Evolutionary conservation across 2,888 invertebrate genomes (phyloP), one percentile per base, ranked within the genome.

Genomic region (Volucella zonaria): DNA sequence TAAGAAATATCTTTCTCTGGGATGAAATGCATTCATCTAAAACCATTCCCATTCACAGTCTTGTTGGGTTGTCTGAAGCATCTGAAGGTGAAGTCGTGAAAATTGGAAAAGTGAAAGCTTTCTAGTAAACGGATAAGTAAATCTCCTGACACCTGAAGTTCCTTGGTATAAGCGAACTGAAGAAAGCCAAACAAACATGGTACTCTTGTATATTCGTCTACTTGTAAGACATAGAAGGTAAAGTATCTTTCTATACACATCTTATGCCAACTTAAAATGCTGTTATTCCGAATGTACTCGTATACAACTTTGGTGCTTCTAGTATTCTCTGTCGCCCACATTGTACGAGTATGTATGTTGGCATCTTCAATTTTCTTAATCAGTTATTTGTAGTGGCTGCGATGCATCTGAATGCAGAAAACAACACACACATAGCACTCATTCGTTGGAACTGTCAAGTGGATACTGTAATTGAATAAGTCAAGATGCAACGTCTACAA

Each of bases 21-120:
- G 14, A n/a, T 40, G 14, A 9, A 40, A 8, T 59, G 59, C 42
- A 59, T 43, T 43, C 59, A 18, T 56, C 43, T 14, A 23, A 59
- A 43, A 18, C 18, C 43, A 59, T 59, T 59, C 59, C 18, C 43
- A 43, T 59, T 59, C 59, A 59, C 56, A 59, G 43, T 18, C 8
- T 18, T 59, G 43, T 59, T 10, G 8, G 11, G 15, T 42, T 40
- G 40, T 54, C 8, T 23, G 18, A 43, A 67, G 23, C 42, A 18
- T 43, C 23, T 54, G 14, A 11, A 54, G 67, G 67, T 67, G 54
- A 67, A 54, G 54, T 67, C 67, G 67, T 67, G 54, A 67, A 54
- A 54, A 31, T 67, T 23, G 31, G 54, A 54, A 67, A 67, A 67
- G 67, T 54, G 67, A 67, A 67, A 67, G 67, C 31, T 70, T 31